Base-by-base conservation (phyloP, 2,888 invertebrate species). In the Calameuta filiformis region DNA sequence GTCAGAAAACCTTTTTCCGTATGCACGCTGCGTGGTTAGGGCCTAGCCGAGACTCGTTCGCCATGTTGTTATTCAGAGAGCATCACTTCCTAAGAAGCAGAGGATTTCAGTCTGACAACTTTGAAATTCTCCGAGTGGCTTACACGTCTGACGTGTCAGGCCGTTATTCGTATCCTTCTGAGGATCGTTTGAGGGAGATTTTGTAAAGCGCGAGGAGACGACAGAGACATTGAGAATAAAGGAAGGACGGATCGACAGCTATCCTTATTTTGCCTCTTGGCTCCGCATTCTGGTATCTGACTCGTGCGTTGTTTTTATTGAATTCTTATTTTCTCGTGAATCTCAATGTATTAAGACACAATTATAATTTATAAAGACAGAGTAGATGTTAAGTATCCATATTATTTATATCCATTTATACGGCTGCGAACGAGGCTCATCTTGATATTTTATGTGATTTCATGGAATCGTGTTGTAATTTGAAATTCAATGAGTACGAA, bases 21-120 rank as follows among this genome's bases (percentile, higher is more conserved):
- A 89, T 89, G 87, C 89, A 84, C 79, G 81, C 79, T 85, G 84
- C 87, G 88, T 86, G 78, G 78, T 73, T 81, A 76, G 83, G 81
- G 83, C 80, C 82, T 79, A 79, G 81, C 83, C 83, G 79, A 75
- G 79, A 79, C 82, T 78, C 79, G 80, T 81, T 76, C 79, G 80
- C 79, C 79, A 73, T 79, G 86, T 89, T 89, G 86, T 86, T 90
- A 90, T 90, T 90, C 90, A 85, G 85, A 79, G 75, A 85, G 85
- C 89, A 86, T 88, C 84, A 83, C 85, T 88, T 87, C 87, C 85
- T 83, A 83, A 87, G 89, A 87, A 88, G 80, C 83, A 79, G 81
- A 85, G 86, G 85, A 87, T 88, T 56, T 87, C 85, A 83, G 86
- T 83, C 83, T 81, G 86, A 86, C 83, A 86, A 87, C 85, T 88